Evolutionary conservation across 2,888 invertebrate genomes (phyloP).

Genomic region (Tachina lurida): DNA sequence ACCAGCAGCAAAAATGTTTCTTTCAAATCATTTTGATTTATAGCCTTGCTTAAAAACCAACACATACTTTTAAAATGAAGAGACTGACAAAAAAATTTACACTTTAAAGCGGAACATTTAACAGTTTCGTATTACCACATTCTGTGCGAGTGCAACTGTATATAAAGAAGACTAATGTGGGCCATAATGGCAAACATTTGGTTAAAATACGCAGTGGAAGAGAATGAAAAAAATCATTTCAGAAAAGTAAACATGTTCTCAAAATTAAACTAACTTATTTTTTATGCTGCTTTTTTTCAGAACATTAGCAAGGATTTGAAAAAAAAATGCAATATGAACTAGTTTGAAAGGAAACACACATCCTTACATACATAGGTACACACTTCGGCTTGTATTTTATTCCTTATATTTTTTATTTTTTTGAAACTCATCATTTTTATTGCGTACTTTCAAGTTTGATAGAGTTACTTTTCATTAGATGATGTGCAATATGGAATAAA

Average conservation of each 20-base stretch:
- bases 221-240: constrained; percentile 5
- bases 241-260: constrained; percentile 28
- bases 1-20: neutral
- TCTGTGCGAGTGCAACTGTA: neutral
- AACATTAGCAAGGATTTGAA: constrained; percentile 28
- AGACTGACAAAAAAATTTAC: constrained; percentile 3
- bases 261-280: constrained; percentile 48
- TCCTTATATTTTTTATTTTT: too few relatives aligned
- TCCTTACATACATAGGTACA: too few relatives aligned
- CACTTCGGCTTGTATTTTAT: too few relatives aligned
- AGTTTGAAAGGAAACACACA: constrained; percentile 19
- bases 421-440: constrained; percentile 16
- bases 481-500: constrained; percentile 45
- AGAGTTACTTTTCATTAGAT: constrained; percentile 63
- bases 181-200: constrained; percentile 26
- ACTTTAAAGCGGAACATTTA: constrained; percentile 27
- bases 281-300: neutral
- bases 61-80: neutral
- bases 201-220: constrained; percentile 1
- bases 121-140: neutral
- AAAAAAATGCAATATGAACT: constrained; percentile 34
- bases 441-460: constrained; percentile 48
- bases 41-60: constrained; percentile 33
- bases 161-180: constrained; percentile 21
- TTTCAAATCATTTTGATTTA: constrained; percentile 50